Evolutionary conservation across 2,113 vertebrate genomes (phyloP).

Genomic region (Anguilla japonica): DNA sequence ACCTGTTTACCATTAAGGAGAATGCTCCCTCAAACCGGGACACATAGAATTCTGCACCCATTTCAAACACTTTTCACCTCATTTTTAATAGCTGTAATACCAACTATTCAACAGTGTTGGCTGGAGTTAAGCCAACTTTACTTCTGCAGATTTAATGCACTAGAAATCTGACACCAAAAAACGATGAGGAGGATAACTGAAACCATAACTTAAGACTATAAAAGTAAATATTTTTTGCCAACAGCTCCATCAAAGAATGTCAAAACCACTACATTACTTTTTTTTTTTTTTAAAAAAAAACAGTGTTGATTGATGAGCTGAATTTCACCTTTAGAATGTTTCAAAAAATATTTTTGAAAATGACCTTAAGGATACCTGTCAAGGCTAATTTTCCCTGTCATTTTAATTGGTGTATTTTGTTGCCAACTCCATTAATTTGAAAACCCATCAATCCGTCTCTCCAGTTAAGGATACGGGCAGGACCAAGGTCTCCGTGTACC

Average conservation of each 20-base stretch:
- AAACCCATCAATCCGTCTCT: neutral
- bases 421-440: neutral
- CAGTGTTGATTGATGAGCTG: neutral
- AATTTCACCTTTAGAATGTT: too few species aligned
- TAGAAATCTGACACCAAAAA: too few species aligned
- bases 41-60: neutral
- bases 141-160: neutral
- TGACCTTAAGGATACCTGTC: too few species aligned
- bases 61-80: neutral
- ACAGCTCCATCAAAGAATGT: neutral
- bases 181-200: too few species aligned
- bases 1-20: conserved; percentile 74
- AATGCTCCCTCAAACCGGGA: neutral
- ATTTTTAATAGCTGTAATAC: neutral
- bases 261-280: neutral
- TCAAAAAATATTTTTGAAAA: too few species aligned
- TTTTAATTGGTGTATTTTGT: neutral
- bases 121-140: neutral
- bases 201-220: too few species aligned
- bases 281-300: neutral
- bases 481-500: conserved; percentile 91
- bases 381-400: neutral
- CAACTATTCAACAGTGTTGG: neutral
- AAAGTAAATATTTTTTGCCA: too few species aligned
- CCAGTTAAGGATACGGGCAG: conserved; percentile 86